Base-by-base conservation (phyloP, 2,113 vertebrate species). In the Cercopithecus mona region DNA sequence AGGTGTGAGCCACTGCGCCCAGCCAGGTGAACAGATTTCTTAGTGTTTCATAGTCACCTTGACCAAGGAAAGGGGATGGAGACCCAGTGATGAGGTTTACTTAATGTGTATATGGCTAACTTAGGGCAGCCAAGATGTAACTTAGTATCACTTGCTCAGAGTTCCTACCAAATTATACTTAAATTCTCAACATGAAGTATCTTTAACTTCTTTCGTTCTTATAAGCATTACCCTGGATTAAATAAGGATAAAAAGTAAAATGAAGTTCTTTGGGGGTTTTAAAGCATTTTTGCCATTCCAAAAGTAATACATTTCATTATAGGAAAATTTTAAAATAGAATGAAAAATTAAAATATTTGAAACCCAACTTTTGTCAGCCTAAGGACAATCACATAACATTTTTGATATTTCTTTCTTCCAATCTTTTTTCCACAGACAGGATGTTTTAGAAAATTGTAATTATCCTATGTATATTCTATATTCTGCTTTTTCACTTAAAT, bases 371-470 rank as follows among this genome's bases (percentile, higher is more conserved):
- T 90, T 14, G 32, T 84, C 4, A 90, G 75, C 13, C 25, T 81
- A 85, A 85, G 8, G 25, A 88, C 23, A 64, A 78, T 90, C 68
- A 40, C 45, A 59, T 20, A 83, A 59, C 16, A 80, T 75, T 89
- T 76, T 48, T 94, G 57, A 84, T 16, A 76, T 57, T 55, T 96
- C 92, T 95, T 96, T 90, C 70, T 88, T 50, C 50, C 23, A n/a
- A 20, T 59, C 6, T 40, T 97, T 90, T 68, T 89, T 89, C 55
- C 81, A 90, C 22, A 38, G 66, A 76, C 6, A 92, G 7, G 8
- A 14, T 40, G 35, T 76, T 90, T 90, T 78, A 52, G 45, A 88
- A 92, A 87, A 68, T 93, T 79, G 1, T 83, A 80, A 83, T 86
- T n/a, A 55, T 64, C 25, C 18, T 18, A 48, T 45, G 8, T 25